phyloP scores from a whole-genome alignment of 2,888 invertebrate species.

The Kuschelorhynchus macadamiae region DNA sequence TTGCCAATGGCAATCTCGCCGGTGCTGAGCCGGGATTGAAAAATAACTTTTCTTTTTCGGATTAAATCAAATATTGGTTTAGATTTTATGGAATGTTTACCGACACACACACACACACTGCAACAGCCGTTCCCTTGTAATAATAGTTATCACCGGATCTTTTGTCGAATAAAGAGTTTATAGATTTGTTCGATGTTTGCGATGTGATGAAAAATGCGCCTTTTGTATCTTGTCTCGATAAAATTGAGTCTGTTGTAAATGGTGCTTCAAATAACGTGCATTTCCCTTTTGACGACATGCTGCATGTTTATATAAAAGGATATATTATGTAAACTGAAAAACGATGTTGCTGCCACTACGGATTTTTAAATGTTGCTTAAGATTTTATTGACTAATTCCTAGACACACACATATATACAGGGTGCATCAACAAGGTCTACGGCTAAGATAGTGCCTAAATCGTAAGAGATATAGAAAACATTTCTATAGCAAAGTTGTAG shows the following conservation, averaged over 20 bases:
- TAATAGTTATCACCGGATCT: not conserved
- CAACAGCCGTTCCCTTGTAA: constrained; percentile 8
- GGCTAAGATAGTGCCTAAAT: too few species aligned
- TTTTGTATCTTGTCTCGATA: not conserved
- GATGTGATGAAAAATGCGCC: not conserved
- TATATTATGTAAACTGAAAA: too few species aligned
- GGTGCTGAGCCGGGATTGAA: constrained; percentile 15
- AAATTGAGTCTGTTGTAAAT: not conserved
- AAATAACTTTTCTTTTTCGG: constrained; percentile 11
- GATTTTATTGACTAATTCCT: too few species aligned
- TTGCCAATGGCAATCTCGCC: constrained; percentile 12
- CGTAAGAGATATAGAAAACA: too few species aligned
- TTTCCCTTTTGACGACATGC: too few species aligned
- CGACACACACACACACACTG: too few species aligned
- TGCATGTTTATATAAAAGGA: not conserved
- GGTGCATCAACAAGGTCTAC: too few species aligned
- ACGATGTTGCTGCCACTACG: too few species aligned
- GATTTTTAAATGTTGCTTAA: not conserved
- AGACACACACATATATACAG: too few species aligned
- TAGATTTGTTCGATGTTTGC: not conserved
- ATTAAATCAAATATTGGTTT: constrained; percentile 18
- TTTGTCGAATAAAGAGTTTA: constrained; percentile 10
- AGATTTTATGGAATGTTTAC: constrained; percentile 17
- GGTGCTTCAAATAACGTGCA: too few species aligned
- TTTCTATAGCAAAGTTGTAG: too few species aligned